Conservation (phyloP, 2,797 vertebrate genomes). For the Taenioides sp. region DNA sequence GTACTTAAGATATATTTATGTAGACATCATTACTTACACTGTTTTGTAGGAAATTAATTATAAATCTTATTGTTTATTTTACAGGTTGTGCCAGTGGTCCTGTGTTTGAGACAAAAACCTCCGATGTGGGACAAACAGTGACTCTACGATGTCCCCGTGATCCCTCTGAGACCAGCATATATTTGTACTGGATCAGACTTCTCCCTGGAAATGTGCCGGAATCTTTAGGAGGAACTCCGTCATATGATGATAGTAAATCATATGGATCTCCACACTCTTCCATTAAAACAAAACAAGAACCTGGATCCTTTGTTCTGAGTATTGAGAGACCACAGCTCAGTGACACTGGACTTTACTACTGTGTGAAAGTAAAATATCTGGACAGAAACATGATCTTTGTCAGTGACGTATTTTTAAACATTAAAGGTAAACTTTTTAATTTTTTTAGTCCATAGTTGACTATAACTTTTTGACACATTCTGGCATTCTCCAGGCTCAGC, state of each 20-base stretch:
- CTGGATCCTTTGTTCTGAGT: background rate
- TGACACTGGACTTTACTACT: constrained; percentile 47
- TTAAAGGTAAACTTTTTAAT: constrained; percentile 38
- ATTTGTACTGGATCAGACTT: constrained; percentile 32
- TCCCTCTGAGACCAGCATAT: rapidly evolving
- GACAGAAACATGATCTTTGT: background rate
- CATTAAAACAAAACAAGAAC: background rate
- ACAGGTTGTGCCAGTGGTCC: constrained; percentile 25
- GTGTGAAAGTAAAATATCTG: background rate
- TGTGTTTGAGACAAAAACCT: background rate
- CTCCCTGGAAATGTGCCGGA: constrained; percentile 19
- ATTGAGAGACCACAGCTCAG: background rate
- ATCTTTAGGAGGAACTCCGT: constrained; percentile 16
- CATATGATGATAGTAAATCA: background rate
- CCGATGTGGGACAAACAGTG: constrained; percentile 9
- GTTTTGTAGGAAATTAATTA: no score
- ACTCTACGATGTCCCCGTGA: background rate
- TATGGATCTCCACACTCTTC: rapidly evolving
- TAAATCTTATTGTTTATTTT: constrained; percentile 2
- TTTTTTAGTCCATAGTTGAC: background rate
- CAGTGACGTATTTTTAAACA: constrained; percentile 10
- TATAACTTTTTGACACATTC: background rate
- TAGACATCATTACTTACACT: no score
- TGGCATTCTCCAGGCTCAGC: background rate
- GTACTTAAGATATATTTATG: constrained; percentile 8